A percentile compares a stretch with the other conserved stretches of the same genome.
Evolutionary conservation across 2,113 vertebrate genomes (phyloP).

Genomic region (Paedocypris sp.): DNA sequence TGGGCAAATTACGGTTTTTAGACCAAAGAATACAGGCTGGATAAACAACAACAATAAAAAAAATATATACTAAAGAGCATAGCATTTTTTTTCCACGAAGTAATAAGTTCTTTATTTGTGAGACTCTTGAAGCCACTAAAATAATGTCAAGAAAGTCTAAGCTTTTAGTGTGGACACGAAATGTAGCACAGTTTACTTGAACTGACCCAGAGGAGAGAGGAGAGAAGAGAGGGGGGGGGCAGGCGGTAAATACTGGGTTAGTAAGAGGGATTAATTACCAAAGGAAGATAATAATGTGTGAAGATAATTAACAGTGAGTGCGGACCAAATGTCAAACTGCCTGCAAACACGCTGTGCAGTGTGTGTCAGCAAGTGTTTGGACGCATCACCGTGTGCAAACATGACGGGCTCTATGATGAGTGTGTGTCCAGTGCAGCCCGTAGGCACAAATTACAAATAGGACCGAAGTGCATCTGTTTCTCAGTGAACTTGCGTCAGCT

Average conservation of each 20-base stretch:
- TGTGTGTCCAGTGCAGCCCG: not conserved
- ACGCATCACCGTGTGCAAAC: conserved; percentile 3
- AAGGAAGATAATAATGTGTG: conserved; percentile 45
- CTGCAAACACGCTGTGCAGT: not conserved
- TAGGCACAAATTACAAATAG: not conserved
- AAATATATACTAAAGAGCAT: too few species aligned
- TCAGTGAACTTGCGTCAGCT: conserved; percentile 4
- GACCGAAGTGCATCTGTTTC: conserved; percentile 15
- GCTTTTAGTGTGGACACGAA: too few species aligned
- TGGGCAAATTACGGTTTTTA: too few species aligned
- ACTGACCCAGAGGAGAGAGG: too few species aligned
- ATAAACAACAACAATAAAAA: too few species aligned
- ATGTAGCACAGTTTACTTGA: too few species aligned
- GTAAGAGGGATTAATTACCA: conserved; percentile 46
- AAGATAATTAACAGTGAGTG: conserved; percentile 29
- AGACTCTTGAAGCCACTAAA: too few species aligned
- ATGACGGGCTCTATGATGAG: not conserved
- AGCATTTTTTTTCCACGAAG: not conserved
- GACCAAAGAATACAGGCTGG: too few species aligned
- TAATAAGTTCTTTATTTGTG: too few species aligned
- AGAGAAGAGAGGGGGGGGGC: too few species aligned
- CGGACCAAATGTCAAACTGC: conserved; percentile 19
- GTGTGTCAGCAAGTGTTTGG: not conserved
- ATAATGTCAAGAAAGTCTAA: too few species aligned
- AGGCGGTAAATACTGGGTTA: conserved; percentile 32